Conservation (phyloP, 2,113 vertebrate species). For the Esox niger region DNA sequence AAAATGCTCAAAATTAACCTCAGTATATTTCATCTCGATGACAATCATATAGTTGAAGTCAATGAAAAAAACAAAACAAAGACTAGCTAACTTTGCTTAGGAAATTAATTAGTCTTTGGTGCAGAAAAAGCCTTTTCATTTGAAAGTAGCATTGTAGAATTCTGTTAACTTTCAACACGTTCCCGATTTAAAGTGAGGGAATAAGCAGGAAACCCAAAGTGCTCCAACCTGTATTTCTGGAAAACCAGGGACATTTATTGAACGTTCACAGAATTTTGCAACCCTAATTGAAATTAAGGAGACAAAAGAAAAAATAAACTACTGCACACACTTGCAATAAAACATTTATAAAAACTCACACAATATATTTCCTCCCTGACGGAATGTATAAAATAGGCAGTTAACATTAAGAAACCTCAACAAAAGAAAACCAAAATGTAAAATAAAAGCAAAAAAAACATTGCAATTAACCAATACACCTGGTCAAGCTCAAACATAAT, state of each 20-base stretch:
- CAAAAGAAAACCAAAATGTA: constrained; percentile 75
- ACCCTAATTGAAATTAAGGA: no score
- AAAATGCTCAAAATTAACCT: constrained; percentile 90
- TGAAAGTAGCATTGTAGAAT: no score
- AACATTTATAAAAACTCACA: constrained; percentile 55
- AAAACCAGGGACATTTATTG: no score
- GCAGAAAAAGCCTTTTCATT: constrained; percentile 90
- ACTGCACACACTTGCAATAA: constrained; percentile 39
- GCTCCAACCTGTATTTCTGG: no score
- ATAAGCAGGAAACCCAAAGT: no score
- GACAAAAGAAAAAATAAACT: no score
- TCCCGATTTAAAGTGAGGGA: no score
- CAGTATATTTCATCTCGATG: constrained; percentile 76
- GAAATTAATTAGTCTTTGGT: constrained; percentile 99
- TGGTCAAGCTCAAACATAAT: constrained; percentile 90
- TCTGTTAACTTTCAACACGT: no score
- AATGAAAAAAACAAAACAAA: constrained; percentile 86
- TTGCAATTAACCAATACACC: constrained; percentile 86
- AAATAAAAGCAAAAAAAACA: constrained; percentile 78
- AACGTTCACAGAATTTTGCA: no score
- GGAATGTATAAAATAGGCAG: constrained; percentile 99
- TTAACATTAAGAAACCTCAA: constrained; percentile 82
- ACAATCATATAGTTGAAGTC: constrained; percentile 88
- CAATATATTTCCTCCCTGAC: constrained; percentile 88
- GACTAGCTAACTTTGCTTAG: constrained; percentile 87